Percentiles rank a stretch among this genome's conserved stretches.
Evolutionary conservation across 2,113 vertebrate genomes (phyloP).

Genomic region (Narcine bancroftii): DNA sequence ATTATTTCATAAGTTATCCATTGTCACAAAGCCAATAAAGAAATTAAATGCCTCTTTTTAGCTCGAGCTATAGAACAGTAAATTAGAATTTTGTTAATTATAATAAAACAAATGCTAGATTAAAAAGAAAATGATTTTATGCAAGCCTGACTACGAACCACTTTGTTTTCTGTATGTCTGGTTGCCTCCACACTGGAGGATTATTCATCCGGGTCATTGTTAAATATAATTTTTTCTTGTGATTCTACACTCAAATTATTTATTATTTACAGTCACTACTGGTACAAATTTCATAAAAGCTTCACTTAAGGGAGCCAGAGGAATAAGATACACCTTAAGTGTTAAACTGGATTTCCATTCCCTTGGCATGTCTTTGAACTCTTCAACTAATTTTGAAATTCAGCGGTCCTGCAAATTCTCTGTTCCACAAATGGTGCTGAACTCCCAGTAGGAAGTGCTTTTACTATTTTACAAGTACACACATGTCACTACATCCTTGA

Average conservation of each 20-base stretch:
- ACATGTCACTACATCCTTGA: too few species aligned
- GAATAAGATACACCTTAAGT: background rate
- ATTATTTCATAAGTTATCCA: background rate
- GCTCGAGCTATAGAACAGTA: background rate
- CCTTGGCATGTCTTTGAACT: background rate
- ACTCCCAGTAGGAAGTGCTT: background rate
- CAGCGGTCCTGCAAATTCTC: background rate
- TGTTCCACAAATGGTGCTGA: background rate
- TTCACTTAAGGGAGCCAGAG: background rate
- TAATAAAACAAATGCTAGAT: background rate
- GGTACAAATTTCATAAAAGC: background rate
- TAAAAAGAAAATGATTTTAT: background rate
- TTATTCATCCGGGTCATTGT: background rate
- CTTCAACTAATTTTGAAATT: background rate
- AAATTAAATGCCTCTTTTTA: background rate
- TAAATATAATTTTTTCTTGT: background rate
- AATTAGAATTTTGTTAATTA: background rate
- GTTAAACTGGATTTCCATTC: background rate
- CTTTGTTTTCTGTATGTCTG: background rate
- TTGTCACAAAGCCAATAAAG: background rate
- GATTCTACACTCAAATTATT: background rate
- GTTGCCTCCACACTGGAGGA: background rate
- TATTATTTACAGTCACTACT: background rate
- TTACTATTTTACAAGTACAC: background rate
- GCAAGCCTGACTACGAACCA: background rate